Conservation (phyloP, 1,140 invertebrate genomes). For the Drosophila aff. region DNA sequence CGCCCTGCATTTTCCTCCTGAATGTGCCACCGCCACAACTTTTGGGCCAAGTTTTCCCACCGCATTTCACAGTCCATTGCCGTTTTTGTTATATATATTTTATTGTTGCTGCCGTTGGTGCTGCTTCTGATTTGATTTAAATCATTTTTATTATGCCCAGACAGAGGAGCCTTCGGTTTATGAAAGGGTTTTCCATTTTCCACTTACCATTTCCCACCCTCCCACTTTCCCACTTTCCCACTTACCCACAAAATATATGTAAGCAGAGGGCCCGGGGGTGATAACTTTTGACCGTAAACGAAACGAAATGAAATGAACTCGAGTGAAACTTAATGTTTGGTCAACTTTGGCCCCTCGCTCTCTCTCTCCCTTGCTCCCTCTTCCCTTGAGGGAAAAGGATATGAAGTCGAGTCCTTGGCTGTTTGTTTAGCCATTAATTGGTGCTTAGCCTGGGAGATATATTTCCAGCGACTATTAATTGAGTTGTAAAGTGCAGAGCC, state of each 20-base stretch:
- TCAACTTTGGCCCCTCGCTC: slow-evolving; percentile 20
- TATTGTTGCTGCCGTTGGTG: slow-evolving; percentile 19
- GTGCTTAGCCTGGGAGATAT: background rate
- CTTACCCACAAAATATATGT: background rate
- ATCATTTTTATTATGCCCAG: slow-evolving; percentile 31
- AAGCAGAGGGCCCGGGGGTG: background rate
- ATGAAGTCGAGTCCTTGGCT: slow-evolving; percentile 3
- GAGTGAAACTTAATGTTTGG: slow-evolving; percentile 44
- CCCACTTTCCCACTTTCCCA: background rate
- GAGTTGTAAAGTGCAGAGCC: background rate
- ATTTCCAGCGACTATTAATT: slow-evolving; percentile 8
- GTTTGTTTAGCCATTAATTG: slow-evolving; percentile 29
- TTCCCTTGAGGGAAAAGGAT: background rate
- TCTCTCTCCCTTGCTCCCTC: no score
- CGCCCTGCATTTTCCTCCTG: background rate
- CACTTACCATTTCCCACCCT: background rate
- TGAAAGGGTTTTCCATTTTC: slow-evolving; percentile 25
- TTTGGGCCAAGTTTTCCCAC: slow-evolving; percentile 34
- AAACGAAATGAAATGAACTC: slow-evolving; percentile 28
- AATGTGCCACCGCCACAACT: background rate
- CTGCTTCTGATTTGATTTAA: slow-evolving; percentile 41
- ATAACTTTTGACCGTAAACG: slow-evolving; percentile 21
- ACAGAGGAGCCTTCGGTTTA: background rate
- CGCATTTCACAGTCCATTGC: slow-evolving; percentile 65
- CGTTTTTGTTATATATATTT: slow-evolving; percentile 33